phyloP scores from a whole-genome alignment of 2,797 vertebrate species.

The Pangasius sanitwongsei region DNA sequence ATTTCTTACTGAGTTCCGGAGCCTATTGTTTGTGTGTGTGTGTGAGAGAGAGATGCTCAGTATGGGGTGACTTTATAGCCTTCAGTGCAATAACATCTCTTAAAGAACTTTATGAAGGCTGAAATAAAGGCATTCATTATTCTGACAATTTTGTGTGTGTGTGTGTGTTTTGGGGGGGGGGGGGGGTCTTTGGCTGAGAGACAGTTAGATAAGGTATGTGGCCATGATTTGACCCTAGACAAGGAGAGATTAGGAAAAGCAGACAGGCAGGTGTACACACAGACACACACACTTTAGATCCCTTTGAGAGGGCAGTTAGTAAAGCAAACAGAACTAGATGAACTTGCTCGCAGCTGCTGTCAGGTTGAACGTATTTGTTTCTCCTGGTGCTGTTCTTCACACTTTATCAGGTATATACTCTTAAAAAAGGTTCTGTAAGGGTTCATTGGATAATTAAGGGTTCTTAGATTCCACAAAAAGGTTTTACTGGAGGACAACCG shows the following conservation, averaged over 20 bases:
- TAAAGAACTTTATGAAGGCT: conserved; percentile 27
- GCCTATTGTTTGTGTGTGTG: conserved; percentile 21
- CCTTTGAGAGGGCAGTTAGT: neutral
- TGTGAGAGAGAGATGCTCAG: conserved; percentile 28
- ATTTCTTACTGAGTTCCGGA: conserved; percentile 49
- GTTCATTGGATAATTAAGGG: neutral
- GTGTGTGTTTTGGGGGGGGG: neutral
- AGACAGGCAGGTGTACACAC: conserved; percentile 43
- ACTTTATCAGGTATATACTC: neutral
- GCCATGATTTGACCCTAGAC: conserved; percentile 63
- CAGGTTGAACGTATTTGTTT: neutral
- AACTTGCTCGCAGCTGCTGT: neutral
- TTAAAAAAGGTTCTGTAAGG: neutral
- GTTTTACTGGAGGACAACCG: neutral
- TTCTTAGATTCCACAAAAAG: neutral
- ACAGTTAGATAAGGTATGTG: conserved; percentile 61
- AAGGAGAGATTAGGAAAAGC: conserved; percentile 52
- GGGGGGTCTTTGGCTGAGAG: neutral
- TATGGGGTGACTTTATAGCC: conserved; percentile 46
- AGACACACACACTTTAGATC: conserved; percentile 24
- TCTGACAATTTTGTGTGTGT: conserved; percentile 21
- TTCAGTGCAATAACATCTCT: conserved; percentile 57
- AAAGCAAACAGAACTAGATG: conserved; percentile 33
- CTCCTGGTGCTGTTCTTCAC: neutral
- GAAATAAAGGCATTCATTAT: conserved; percentile 30